These are phyloP conservation scores for Diplodus sargus DNA, from an alignment of 2,797 vertebrate species.

Conservation along the genomic window DNA sequence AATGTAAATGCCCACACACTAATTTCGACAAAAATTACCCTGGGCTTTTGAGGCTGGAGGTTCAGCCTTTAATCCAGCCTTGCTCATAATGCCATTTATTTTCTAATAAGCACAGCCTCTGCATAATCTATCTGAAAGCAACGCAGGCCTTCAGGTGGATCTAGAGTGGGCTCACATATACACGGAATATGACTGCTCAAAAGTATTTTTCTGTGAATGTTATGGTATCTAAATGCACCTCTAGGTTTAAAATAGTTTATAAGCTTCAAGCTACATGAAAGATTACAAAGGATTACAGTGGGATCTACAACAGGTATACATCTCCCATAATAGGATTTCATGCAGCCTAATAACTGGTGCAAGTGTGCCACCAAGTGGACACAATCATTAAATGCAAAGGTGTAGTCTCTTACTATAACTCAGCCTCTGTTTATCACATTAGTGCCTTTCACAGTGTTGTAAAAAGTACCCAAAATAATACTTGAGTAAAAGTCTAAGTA, in stretches of 20 bases:
- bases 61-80: conserved; percentile 24
- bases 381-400: conserved; percentile 7
- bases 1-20: conserved; percentile 4
- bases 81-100: conserved; percentile 7
- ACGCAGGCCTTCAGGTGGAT: background rate
- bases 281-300: conserved; percentile 18
- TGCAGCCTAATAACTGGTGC: conserved; percentile 21
- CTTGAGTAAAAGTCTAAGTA: too few relatives aligned
- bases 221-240: background rate
- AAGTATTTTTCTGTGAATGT: background rate
- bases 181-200: background rate
- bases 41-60: conserved; percentile 14
- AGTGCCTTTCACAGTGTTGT: too few relatives aligned
- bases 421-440: background rate
- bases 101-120: conserved; percentile 25
- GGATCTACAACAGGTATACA: background rate
- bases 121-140: conserved; percentile 18
- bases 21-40: conserved; percentile 16
- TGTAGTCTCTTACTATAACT: background rate
- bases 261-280: background rate
- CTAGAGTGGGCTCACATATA: background rate
- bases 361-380: conserved; percentile 71
- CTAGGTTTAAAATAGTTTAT: background rate
- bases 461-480: too few relatives aligned
- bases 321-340: too few relatives aligned